Evolutionary conservation across 1,140 invertebrate genomes (phyloP).

Genomic region (Hirudo medicinalis): DNA sequence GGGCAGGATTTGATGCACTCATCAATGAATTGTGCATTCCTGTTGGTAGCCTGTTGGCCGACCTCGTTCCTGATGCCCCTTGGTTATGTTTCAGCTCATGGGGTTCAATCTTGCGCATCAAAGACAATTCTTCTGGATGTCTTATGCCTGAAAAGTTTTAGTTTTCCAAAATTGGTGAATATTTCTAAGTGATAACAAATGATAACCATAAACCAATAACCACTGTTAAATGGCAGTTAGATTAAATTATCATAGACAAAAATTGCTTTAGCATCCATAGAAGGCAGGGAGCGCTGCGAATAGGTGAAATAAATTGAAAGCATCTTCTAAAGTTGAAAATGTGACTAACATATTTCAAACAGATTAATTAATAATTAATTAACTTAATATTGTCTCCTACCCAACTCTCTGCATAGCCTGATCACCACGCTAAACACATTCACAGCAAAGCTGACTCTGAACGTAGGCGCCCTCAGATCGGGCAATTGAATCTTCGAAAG

Average conservation of each 20-base stretch:
- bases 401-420: conserved; percentile 83
- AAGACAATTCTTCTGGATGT: conserved; percentile 89
- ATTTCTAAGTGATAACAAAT: no score
- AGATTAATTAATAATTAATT: no score
- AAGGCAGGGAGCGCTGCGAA: no score
- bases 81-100: conserved; percentile 38
- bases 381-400: conserved; percentile 29
- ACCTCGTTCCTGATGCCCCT: conserved; percentile 18
- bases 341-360: no score
- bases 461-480: conserved; percentile 82
- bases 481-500: conserved; percentile 54
- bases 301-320: no score
- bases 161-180: no score
- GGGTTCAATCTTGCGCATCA: conserved; percentile 49
- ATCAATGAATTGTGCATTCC: background rate
- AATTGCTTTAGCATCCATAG: no score
- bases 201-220: no score
- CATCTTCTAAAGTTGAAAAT: no score
- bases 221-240: no score
- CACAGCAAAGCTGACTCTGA: conserved; percentile 85
- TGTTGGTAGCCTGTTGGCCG: background rate
- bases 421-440: conserved; percentile 90
- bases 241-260: no score
- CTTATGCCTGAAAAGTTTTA: conserved; percentile 59
- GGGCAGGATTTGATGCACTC: background rate